phyloP scores from a whole-genome alignment of 2,113 vertebrate species.

The Catharus minimus region DNA sequence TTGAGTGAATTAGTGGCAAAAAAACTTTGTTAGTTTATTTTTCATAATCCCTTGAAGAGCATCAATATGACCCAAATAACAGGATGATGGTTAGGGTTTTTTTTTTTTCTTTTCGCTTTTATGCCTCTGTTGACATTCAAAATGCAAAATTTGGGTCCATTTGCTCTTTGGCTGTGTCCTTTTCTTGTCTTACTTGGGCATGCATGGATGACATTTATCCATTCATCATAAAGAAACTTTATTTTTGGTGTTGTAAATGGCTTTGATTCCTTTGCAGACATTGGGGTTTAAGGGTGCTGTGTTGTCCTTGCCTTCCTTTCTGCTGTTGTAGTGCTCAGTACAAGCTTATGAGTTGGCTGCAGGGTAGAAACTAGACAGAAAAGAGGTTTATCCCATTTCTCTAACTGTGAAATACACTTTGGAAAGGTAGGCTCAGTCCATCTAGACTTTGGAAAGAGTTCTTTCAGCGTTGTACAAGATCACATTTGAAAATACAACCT shows the following conservation, averaged over 20 bases:
- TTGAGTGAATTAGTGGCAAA: background rate
- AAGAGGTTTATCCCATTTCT: background rate
- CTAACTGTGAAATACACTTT: background rate
- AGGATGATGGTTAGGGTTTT: background rate
- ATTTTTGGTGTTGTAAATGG: background rate
- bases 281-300: background rate
- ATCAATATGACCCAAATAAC: background rate
- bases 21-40: background rate
- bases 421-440: background rate
- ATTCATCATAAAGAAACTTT: background rate
- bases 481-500: fast-evolving
- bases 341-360: background rate
- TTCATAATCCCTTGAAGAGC: background rate
- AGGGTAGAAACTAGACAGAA: background rate
- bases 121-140: background rate
- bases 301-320: background rate
- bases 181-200: background rate
- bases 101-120: background rate
- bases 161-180: background rate
- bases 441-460: background rate
- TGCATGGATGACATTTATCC: background rate
- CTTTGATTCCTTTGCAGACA: background rate
- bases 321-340: background rate
- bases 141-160: background rate
- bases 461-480: background rate